Conservation (phyloP, 2,113 vertebrate species). For the Opisthocomus hoazin region DNA sequence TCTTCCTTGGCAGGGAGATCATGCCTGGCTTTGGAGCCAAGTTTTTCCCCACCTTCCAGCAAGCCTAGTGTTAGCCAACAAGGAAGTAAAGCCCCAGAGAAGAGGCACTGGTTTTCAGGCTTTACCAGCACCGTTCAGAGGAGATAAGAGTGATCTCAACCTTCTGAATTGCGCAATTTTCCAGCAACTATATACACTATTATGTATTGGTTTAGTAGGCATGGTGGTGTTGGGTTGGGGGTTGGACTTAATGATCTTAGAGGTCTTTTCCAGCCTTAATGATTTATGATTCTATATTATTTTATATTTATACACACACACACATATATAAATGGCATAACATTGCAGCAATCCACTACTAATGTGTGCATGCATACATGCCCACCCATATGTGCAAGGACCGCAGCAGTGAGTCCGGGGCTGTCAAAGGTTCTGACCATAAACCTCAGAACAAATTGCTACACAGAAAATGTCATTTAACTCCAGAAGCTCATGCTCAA, state of each 20-base stretch:
- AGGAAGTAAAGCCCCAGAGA: neutral
- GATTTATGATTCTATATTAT: too few relatives aligned
- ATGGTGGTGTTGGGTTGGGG: too few relatives aligned
- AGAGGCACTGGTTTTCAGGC: neutral
- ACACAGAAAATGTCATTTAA: neutral
- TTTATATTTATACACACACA: neutral
- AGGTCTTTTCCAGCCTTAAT: too few relatives aligned
- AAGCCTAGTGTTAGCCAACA: neutral
- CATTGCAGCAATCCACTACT: neutral
- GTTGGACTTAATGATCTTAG: too few relatives aligned
- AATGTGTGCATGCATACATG: too few relatives aligned
- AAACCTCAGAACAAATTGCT: neutral
- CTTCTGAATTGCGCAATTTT: neutral
- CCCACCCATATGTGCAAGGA: neutral
- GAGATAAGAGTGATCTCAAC: neutral
- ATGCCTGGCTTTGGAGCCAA: neutral
- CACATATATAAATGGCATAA: neutral
- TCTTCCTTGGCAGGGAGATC: neutral
- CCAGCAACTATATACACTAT: neutral
- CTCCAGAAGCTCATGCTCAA: neutral
- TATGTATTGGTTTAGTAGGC: too few relatives aligned
- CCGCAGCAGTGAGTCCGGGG: rapidly evolving
- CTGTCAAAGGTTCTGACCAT: neutral
- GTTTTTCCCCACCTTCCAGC: neutral
- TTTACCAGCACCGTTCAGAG: neutral